Evolutionary conservation across 2,888 invertebrate species (phyloP).

Genomic region (Ochlodes sylvanus): DNA sequence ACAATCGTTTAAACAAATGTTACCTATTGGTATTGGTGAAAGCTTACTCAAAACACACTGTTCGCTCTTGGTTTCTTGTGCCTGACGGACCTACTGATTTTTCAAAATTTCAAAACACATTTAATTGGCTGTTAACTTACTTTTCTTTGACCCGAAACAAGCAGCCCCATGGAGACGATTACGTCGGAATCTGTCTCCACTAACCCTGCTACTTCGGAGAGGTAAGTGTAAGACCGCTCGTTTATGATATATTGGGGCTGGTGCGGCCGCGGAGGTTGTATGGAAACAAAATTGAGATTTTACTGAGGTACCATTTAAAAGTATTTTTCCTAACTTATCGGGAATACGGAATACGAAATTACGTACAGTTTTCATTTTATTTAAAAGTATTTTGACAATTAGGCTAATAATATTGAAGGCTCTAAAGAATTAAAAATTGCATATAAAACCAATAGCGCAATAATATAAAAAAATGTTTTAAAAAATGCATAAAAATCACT

Average conservation of each 20-base stretch:
- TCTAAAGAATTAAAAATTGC: neutral
- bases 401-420: no score
- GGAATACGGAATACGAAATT: no score
- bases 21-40: constrained; percentile 4
- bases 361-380: no score
- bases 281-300: no score
- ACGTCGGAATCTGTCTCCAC: constrained; percentile 7
- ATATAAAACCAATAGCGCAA: neutral
- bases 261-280: no score
- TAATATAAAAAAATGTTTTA: neutral
- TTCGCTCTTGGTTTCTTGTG: constrained; percentile 8
- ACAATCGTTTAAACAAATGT: neutral
- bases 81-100: neutral
- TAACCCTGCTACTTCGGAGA: constrained; percentile 12
- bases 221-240: constrained; percentile 19
- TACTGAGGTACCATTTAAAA: no score
- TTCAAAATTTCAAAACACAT: constrained; percentile 4
- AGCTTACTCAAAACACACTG: neutral
- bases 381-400: no score
- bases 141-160: constrained; percentile 11
- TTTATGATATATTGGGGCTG: neutral
- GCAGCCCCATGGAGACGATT: constrained; percentile 24
- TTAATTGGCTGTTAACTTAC: constrained; percentile 28
- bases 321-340: no score
- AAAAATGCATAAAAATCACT: neutral